Evolutionary conservation across 2,888 invertebrate species (phyloP).

Genomic region (Leuctra nigra): DNA sequence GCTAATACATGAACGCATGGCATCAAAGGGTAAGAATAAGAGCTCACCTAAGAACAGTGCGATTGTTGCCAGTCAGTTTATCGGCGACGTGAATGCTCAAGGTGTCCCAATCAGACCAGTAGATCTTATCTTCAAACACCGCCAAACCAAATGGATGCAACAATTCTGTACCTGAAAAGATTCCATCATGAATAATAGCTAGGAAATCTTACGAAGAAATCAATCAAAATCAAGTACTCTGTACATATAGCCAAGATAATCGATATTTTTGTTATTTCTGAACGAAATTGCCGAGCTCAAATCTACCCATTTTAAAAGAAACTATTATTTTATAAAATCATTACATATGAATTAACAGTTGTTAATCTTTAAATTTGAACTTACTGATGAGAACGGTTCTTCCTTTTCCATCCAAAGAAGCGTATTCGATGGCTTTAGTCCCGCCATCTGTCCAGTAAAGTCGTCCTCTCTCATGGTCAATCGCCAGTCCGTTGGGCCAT

Average conservation of each 20-base stretch:
- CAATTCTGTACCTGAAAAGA: constrained; percentile 50
- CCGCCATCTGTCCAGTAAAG: constrained; percentile 87
- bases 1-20: too few species aligned
- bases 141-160: constrained; percentile 79
- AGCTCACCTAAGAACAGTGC: constrained; percentile 53
- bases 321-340: too few species aligned
- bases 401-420: constrained; percentile 68
- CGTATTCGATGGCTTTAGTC: constrained; percentile 69
- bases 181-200: too few species aligned
- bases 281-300: too few species aligned
- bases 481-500: constrained; percentile 81
- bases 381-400: constrained; percentile 59
- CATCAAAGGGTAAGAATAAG: too few species aligned
- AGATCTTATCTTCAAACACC: constrained; percentile 66
- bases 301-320: too few species aligned
- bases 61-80: constrained; percentile 62
- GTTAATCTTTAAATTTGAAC: too few species aligned
- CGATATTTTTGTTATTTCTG: too few species aligned
- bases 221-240: too few species aligned
- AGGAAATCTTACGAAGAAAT: too few species aligned
- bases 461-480: constrained; percentile 63
- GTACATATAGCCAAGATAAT: too few species aligned
- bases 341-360: too few species aligned
- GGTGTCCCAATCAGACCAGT: constrained; percentile 82
- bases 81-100: constrained; percentile 71